Conservation (phyloP, 2,888 invertebrate species). For the Coelogynopora nodosa region DNA sequence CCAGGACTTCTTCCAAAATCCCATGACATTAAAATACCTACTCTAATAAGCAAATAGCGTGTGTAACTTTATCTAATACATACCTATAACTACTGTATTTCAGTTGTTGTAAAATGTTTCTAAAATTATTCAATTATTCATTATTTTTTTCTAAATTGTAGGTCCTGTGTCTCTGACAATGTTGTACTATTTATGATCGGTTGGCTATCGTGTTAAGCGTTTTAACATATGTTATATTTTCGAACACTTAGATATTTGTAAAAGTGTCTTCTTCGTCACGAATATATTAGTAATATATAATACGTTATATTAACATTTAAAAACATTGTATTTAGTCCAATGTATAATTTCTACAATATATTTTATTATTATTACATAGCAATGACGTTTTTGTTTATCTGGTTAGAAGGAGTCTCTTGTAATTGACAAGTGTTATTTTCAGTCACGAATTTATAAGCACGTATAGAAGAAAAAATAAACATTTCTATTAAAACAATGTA, state of each 20-base stretch:
- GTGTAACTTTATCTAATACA: background rate
- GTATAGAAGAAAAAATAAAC: background rate
- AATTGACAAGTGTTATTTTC: background rate
- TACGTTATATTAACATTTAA: background rate
- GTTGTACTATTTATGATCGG: background rate
- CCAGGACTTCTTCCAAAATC: background rate
- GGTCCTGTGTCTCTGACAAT: too few relatives aligned
- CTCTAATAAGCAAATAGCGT: background rate
- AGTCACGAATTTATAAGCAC: background rate
- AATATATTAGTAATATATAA: background rate
- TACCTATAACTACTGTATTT: background rate
- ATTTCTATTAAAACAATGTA: background rate
- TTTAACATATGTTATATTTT: background rate
- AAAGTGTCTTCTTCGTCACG: background rate
- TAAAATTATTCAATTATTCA: background rate
- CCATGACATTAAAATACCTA: background rate
- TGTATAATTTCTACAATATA: background rate
- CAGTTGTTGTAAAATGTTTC: background rate
- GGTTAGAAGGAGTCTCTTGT: background rate
- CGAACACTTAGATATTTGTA: background rate
- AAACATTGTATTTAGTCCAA: background rate
- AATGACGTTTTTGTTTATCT: background rate
- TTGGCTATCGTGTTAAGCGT: background rate
- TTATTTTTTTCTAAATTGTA: background rate
- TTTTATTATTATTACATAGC: background rate